Base-by-base conservation (phyloP, 2,797 vertebrate species). In the Acanthis flammea region DNA sequence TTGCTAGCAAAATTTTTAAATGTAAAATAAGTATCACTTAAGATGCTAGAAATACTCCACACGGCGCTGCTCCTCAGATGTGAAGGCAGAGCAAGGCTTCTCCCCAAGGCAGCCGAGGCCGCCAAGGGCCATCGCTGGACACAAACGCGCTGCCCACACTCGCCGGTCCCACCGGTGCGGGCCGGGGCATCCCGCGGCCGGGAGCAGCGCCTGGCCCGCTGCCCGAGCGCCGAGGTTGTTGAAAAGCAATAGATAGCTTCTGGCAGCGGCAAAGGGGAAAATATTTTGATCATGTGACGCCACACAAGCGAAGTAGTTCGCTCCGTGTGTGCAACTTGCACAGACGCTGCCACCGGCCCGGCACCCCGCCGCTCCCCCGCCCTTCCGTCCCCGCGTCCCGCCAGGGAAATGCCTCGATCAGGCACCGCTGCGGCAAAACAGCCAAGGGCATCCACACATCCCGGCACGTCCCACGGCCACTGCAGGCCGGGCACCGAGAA, bases 241-340 rank as follows among this genome's bases (percentile, higher is more conserved):
- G 96, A 98, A 98, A 97, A 97, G 97, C 97, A 96, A 98, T 90
- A 97, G 97, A 98, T 90, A 96, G 98, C 98, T 98, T 77, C 97
- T 97, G 97, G 98, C 97, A 97, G 97, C 91, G 91, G 85, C 92
- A 31, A 96, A 93, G 96, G 97, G 97, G 60, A 96, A 98, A 98
- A 98, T 97, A 98, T 98, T 98, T 97, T 97, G 97, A 95, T 98
- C 98, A 98, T 78, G 97, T 98, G 98, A 97, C 37, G 51, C 93
- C 45, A 17, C 61, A 90, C 94, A 94, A 96, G 93, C 91, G 91
- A 96, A 96, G 96, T 71, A 66, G 78, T 68, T 95, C 66, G 83
- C 86, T 95, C 71, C 94, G 83, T 6, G 92, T 92, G 97, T 72
- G 96, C 97, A 89, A 94, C 87, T 92, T 70, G 41, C 62, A 79